Evolutionary conservation across 2,113 vertebrate genomes (phyloP).

Genomic region (Grammomys surdaster): DNA sequence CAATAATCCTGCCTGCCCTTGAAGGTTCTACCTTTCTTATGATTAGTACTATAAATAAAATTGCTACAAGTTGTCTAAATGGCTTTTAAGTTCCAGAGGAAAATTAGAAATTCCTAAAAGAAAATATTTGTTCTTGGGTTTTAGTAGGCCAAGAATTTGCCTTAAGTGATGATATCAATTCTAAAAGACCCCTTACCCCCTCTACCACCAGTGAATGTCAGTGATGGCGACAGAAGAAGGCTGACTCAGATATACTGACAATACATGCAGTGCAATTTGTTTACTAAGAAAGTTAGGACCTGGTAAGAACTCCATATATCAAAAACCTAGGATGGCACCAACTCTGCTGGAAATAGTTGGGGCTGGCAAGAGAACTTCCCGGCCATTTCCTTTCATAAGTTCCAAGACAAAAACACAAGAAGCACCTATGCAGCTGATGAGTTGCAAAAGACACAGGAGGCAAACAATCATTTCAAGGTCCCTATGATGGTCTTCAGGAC

Average conservation of each 20-base stretch:
- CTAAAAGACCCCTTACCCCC: background rate
- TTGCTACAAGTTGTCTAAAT: background rate
- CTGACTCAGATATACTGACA: background rate
- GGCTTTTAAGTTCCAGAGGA: conserved; percentile 6
- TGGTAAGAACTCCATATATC: background rate
- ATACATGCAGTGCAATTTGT: background rate
- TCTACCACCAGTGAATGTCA: background rate
- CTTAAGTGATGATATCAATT: background rate
- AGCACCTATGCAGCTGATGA: background rate
- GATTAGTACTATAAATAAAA: background rate
- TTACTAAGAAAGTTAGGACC: background rate
- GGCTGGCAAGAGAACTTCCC: background rate
- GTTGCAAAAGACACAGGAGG: background rate
- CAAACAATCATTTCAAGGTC: background rate
- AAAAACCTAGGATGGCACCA: background rate
- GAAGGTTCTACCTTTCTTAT: background rate
- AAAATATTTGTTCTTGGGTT: background rate
- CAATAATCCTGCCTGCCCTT: background rate
- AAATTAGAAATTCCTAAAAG: conserved; percentile 21
- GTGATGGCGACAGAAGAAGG: background rate
- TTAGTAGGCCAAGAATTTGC: background rate
- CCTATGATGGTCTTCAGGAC: background rate
- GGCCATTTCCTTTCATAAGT: conserved; percentile 3
- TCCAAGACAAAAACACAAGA: background rate
- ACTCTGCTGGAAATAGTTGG: background rate